Evolutionary conservation across 2,888 invertebrate genomes (phyloP), one percentile per base, ranked within the genome.

Genomic region (Nymphalis urticae): DNA sequence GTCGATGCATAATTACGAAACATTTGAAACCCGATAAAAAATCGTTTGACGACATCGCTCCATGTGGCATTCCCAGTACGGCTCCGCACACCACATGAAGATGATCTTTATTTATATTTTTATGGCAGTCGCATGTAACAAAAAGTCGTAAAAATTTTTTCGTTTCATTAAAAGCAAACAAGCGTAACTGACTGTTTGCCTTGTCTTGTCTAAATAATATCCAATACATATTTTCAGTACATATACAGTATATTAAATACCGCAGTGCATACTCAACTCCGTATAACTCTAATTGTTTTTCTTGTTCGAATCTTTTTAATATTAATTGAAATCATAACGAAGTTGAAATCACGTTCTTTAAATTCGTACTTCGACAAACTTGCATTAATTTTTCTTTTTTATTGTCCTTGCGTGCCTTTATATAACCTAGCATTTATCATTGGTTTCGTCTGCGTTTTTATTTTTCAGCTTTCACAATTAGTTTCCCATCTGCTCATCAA

Each of bases 21-120:
- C 68, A 65, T 71, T 71, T 68, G 68, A 62, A 48, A 71, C 54
- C 60, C 53, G 53, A 71, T 68, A 71, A 71, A 71, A 68, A 68
- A 27, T 63, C 59, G 53, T 65, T 65, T 54, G 60, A 66, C 65
- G 59, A 65, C 62, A 27, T 16, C 48, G 48, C 48, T 21, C 64
- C 68, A 68, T 68, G 65, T 60, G 63, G 71, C 48, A 65, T 64
- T 70, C 70, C 42, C 58, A 64, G 62, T 51, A 42, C 36, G 51
- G 24, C 56, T 19, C 54, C 17, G 36, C 19, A 60, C 56, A 48
- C 56, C 62, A 61, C 68, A 64, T 68, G 61, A 63, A 63, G 50
- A 62, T 50, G 62, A 71, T 58, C 58, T 58, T 58, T 58, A 58
- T 58, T 58, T 58, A 42, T 58, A 58, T 58, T 58, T 36, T 58